Evolutionary conservation across 2,113 vertebrate genomes (phyloP).

Genomic region (Cryptotis parvus): DNA sequence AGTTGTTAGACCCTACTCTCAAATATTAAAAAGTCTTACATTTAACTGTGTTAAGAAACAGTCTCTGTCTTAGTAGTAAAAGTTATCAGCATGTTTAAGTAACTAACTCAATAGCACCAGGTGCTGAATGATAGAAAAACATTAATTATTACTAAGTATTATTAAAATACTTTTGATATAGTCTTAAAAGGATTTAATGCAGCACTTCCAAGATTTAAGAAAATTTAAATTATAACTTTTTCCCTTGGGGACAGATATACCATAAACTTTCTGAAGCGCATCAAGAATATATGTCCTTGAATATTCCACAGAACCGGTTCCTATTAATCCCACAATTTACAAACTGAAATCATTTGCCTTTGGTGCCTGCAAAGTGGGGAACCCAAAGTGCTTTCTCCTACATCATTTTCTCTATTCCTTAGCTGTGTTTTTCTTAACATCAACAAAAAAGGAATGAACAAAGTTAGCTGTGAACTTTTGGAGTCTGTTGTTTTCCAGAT

Average conservation of each 20-base stretch:
- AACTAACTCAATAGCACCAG: background rate
- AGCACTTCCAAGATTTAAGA: background rate
- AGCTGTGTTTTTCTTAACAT: slow-evolving; percentile 41
- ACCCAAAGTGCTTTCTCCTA: slow-evolving; percentile 36
- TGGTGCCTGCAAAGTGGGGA: background rate
- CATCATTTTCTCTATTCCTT: background rate
- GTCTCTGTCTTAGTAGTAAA: background rate
- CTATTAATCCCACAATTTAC: slow-evolving; percentile 39
- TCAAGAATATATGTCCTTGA: background rate
- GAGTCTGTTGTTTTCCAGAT: slow-evolving; percentile 48
- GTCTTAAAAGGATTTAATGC: background rate
- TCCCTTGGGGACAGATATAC: slow-evolving; percentile 3
- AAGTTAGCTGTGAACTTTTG: slow-evolving; percentile 27
- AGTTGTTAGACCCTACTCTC: background rate
- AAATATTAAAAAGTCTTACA: slow-evolving; percentile 23
- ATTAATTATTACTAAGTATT: background rate
- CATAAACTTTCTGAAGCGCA: background rate
- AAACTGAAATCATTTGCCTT: slow-evolving; percentile 31
- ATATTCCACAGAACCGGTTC: background rate
- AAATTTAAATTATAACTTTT: background rate
- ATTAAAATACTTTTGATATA: no score
- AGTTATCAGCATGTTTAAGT: background rate
- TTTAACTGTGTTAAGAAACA: slow-evolving; percentile 23
- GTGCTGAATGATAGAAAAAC: slow-evolving; percentile 27
- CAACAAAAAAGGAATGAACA: background rate